Evolutionary conservation across 2,797 vertebrate genomes (phyloP), one percentile per base, ranked within the genome.

Genomic region (Diplodus puntazzo): DNA sequence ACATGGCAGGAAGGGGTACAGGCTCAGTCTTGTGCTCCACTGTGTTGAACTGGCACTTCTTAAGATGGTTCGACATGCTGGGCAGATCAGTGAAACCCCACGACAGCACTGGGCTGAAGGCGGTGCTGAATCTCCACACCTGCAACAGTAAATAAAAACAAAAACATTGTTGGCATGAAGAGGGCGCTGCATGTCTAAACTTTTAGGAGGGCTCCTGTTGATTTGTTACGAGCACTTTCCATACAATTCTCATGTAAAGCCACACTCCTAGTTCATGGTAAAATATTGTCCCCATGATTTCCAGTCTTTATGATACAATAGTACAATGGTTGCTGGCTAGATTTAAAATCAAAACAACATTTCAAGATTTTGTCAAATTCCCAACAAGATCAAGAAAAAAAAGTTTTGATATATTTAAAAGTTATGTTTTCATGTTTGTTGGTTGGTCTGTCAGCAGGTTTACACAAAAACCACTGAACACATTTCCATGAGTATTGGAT

Each of bases 111-210:
- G 97, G 97, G 93, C 96, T 97, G 92, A 99, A 99, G 58, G 98
- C 97, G 18, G 97, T 99, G 92, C 97, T 99, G 95, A 99, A 99
- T 91, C 96, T 92, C 98, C 98, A 99, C 18, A 99, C 97, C 98
- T 99, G 88, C 2, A 42, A 57, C 62, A 69, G 16, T 11, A 12
- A 73, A 74, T 30, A 58, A 2, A 69, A 45, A 71, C 58, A 3
- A 68, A 43, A 39, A 39, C 9, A 39, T 39, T 14, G 4, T 18
- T 53, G 11, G 21, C 43, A 55, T 23, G 13, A 69, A 48, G 11
- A 55, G 16, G 8, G 3, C 0, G 25, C 4, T 39, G 11, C 18
- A 49, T 58, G 27, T 42, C 30, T 70, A 62, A n/a, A 6, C 23
- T 7, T 57, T 62, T 30, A 18, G 1, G 11, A 5, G 23, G 18